phyloP scores from a whole-genome alignment of 2,797 vertebrate genomes.

The Girardinus metallicus region DNA sequence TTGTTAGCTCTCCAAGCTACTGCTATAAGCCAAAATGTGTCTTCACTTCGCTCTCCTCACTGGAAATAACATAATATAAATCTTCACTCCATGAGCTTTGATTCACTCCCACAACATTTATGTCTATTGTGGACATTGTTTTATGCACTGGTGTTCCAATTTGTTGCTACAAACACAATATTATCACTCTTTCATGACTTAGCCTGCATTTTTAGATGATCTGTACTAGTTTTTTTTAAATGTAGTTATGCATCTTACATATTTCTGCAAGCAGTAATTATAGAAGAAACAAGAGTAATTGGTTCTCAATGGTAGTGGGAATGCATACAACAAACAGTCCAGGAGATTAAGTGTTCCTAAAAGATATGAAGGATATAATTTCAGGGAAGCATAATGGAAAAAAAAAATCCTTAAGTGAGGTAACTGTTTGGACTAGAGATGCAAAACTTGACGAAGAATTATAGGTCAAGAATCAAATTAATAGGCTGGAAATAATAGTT shows the following conservation, averaged over 20 bases:
- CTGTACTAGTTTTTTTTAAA: background rate
- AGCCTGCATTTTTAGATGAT: background rate
- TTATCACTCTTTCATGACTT: background rate
- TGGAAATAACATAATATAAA: background rate
- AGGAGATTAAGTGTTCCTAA: background rate
- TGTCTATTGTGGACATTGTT: background rate
- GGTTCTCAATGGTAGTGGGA: background rate
- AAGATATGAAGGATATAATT: background rate
- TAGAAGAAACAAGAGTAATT: background rate
- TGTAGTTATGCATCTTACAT: background rate
- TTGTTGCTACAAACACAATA: background rate
- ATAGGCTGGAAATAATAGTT: constrained; percentile 8
- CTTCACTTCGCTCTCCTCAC: background rate
- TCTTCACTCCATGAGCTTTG: background rate
- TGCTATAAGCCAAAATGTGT: background rate
- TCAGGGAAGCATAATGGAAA: background rate
- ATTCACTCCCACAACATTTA: background rate
- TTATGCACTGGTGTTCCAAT: background rate
- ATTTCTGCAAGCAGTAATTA: background rate
- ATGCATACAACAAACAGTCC: background rate
- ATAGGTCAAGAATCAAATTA: constrained; percentile 5
- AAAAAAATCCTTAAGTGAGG: background rate
- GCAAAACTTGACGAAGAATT: background rate
- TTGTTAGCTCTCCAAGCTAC: background rate
- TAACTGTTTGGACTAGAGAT: background rate